Conservation (phyloP, 2,797 vertebrate genomes). For the Danionella dracula region DNA sequence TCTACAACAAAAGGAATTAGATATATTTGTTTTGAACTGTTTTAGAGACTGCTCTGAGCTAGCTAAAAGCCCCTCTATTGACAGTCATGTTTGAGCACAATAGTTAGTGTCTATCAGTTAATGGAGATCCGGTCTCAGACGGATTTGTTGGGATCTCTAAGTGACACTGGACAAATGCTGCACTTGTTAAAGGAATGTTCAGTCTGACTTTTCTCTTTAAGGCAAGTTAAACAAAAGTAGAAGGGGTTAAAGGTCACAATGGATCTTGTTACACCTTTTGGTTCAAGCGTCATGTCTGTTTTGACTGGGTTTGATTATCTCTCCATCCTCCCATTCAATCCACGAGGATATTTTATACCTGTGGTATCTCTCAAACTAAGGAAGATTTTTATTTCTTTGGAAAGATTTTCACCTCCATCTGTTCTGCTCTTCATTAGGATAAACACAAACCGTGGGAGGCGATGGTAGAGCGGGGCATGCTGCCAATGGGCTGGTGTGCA, state of each 20-base stretch:
- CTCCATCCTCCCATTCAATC: neutral
- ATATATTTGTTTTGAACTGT: constrained; percentile 45
- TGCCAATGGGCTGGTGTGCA: constrained; percentile 24
- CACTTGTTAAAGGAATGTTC: constrained; percentile 48
- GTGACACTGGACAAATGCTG: constrained; percentile 33
- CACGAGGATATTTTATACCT: neutral
- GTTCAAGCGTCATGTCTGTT: constrained; percentile 24
- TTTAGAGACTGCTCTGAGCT: constrained; percentile 33
- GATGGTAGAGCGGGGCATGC: neutral
- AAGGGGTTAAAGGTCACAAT: constrained; percentile 7
- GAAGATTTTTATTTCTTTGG: neutral
- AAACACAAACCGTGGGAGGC: constrained; percentile 17
- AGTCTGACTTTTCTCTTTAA: constrained; percentile 46
- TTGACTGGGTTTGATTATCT: constrained; percentile 24
- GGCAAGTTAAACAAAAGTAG: constrained; percentile 37
- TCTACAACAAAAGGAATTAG: constrained; percentile 47
- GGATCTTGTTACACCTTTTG: constrained; percentile 20
- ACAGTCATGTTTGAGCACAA: constrained; percentile 42
- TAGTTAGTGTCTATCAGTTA: constrained; percentile 10
- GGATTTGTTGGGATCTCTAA: constrained; percentile 35
- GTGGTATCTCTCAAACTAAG: constrained; percentile 8
- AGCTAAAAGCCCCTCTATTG: constrained; percentile 54
- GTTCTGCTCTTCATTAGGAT: constrained; percentile 5
- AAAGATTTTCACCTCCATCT: constrained; percentile 19
- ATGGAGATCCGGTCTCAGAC: constrained; percentile 32